Evolutionary conservation across 2,888 invertebrate species (phyloP).

Genomic region (Micropterix aruncella): DNA sequence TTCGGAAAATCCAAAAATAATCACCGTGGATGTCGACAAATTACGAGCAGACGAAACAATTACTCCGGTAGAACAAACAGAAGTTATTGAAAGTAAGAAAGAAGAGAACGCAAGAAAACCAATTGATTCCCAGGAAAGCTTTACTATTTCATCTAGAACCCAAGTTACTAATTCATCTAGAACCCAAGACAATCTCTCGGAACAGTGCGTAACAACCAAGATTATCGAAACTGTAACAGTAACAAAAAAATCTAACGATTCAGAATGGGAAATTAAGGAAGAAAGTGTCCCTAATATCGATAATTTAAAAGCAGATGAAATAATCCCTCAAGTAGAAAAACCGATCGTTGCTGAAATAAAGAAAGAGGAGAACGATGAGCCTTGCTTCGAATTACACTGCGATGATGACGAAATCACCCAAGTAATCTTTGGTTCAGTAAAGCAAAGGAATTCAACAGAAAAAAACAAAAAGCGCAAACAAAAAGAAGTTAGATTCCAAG

Average conservation of each 20-base stretch:
- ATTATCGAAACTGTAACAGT: too few species aligned
- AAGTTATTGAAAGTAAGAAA: background rate
- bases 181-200: background rate
- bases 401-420: slow-evolving; percentile 27
- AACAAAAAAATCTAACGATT: too few species aligned
- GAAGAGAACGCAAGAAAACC: background rate
- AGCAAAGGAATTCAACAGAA: slow-evolving; percentile 28
- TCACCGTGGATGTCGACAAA: too few species aligned
- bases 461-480: slow-evolving; percentile 6
- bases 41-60: background rate
- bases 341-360: background rate
- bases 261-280: too few species aligned
- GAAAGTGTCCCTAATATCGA: background rate
- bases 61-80: background rate
- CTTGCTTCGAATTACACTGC: slow-evolving; percentile 2
- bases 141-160: too few species aligned
- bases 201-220: background rate
- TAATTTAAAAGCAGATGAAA: background rate
- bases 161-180: too few species aligned
- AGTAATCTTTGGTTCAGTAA: slow-evolving; percentile 48
- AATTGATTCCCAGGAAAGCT: background rate
- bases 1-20: background rate
- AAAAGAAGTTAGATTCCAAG: slow-evolving; percentile 12
- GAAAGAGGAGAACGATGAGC: background rate
- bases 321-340: background rate